These are phyloP conservation scores for Anguilla marmorata DNA, from an alignment of 2,797 vertebrate genomes.

Conservation along the genomic window DNA sequence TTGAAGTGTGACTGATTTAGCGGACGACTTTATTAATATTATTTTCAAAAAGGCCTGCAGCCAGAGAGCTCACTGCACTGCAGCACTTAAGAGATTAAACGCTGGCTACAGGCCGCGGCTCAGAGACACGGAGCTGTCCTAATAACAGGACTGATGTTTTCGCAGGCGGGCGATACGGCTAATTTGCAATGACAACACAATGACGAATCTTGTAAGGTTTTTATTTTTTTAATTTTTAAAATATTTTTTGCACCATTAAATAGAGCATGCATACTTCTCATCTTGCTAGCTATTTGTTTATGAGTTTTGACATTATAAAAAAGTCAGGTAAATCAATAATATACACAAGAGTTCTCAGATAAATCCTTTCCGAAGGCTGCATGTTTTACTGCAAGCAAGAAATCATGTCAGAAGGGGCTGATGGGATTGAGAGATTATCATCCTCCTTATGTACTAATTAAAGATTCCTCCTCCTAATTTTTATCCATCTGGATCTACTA, in stretches of 20 bases:
- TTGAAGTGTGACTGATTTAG: conserved; percentile 26
- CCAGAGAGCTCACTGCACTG: conserved; percentile 6
- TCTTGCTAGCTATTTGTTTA: not conserved
- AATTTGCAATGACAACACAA: conserved; percentile 7
- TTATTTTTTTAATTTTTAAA: not conserved
- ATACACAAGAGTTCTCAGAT: not conserved
- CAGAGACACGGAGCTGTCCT: conserved; percentile 1
- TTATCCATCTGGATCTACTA: not conserved
- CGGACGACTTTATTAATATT: conserved; percentile 25
- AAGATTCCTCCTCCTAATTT: not conserved
- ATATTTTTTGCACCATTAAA: not conserved
- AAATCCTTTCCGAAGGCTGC: not conserved
- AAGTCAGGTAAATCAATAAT: not conserved
- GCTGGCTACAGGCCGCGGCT: not conserved
- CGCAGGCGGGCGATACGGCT: not conserved
- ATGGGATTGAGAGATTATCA: not conserved
- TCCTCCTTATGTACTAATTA: not conserved
- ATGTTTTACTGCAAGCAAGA: not conserved
- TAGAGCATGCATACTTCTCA: not conserved
- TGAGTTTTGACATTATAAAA: too few relatives aligned
- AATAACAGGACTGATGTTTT: not conserved
- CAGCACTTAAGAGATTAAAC: conserved; percentile 25
- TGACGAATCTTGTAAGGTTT: not conserved
- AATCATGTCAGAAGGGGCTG: not conserved
- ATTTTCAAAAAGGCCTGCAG: conserved; percentile 5